Base-by-base conservation (phyloP, 2,113 vertebrate genomes). In the Carlito syrichta region DNA sequence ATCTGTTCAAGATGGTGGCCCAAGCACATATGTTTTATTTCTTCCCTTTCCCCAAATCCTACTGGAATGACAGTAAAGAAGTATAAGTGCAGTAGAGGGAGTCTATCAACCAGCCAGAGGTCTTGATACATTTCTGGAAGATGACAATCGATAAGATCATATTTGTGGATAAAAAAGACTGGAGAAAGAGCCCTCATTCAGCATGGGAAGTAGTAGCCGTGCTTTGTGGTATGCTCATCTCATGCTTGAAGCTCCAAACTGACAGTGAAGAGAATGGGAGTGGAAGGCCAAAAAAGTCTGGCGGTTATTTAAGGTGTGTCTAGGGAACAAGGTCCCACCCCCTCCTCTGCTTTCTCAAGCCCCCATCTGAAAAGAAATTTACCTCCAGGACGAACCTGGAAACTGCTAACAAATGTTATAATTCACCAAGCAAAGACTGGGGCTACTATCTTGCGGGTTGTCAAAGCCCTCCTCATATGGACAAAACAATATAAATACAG, bases 401-500 rank as follows among this genome's bases (percentile, higher is more conserved):
- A 78, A 73, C 22, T 56, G 11, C 6, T 85, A 77, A 68, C 93
- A 69, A 86, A n/a, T 13, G 13, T 86, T 60, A 66, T 56, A 82
- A 89, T 14, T 27, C n/a, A 63, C 9, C 5, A 50, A 56, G 43
- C 25, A 22, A 91, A 16, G 32, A 14, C 16, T 32, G 2, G 23
- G 32, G 12, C 0, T 23, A 54, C 2, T 50, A 45, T 9, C 2
- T 22, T 52, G 2, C 6, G 3, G 16, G 23, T 30, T 73, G 14
- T 43, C 52, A 45, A 27, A 25, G 13, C n/a, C 45, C 11, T 38
- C 32, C 8, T 12, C 38, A 43, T 58, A 54, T 68, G 4, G 32
- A 3, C 35, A 89, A 77, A 74, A 66, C n/a, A 93, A 91, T 74
- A 56, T 60, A 77, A 94, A 71, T 13, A 76, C 73, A 76, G 16